Evolutionary conservation across 2,888 invertebrate species (phyloP).

Genomic region (Conus canariensis): DNA sequence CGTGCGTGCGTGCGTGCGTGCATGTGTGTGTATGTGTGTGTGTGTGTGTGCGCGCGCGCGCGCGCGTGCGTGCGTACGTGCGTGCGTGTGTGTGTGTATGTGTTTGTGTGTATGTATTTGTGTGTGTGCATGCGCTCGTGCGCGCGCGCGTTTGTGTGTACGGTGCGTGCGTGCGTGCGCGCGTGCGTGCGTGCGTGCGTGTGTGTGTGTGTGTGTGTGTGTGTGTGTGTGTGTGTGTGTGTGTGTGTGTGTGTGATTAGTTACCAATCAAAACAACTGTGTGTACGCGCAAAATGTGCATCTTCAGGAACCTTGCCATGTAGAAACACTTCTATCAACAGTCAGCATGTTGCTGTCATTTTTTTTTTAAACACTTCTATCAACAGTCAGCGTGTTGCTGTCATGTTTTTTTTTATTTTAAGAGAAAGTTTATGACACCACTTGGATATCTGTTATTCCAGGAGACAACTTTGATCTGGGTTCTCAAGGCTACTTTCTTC

Average conservation of each 20-base stretch:
- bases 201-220: conserved; percentile 6
- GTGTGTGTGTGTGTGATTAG: conserved; percentile 7
- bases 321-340: no score
- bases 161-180: neutral
- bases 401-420: no score
- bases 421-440: no score
- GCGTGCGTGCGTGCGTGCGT: neutral
- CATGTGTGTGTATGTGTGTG: neutral
- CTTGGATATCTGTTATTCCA: no score
- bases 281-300: no score
- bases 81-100: conserved; percentile 23
- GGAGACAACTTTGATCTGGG: no score
- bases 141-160: neutral
- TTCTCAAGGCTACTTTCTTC: no score
- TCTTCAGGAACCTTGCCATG: no score
- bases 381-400: no score
- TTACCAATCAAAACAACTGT: no score
- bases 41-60: neutral
- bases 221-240: conserved; percentile 30
- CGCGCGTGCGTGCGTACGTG: conserved; percentile 7
- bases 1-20: neutral
- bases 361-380: no score
- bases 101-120: conserved; percentile 3
- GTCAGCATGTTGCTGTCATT: no score
- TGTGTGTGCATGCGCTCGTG: neutral